Evolutionary conservation across 1,140 invertebrate genomes (phyloP), one percentile per base, ranked within the genome.

Genomic region (Heliconius nattereri): DNA sequence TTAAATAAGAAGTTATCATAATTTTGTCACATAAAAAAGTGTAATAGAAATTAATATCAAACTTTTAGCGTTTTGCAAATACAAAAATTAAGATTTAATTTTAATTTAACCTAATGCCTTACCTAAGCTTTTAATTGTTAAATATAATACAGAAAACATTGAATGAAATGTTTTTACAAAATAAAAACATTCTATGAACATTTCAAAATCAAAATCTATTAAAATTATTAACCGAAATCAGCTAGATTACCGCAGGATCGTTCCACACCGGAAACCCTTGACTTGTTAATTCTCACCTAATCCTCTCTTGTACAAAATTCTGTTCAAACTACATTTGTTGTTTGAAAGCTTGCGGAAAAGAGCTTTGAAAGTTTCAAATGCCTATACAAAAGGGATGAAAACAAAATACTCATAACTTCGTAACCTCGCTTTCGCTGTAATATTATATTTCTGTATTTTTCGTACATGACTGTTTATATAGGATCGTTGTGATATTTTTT

Each of bases 371-470:
- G 60, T 66, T 29, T 29, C 11, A 66, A 66, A 66, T 66, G 23
- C 23, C 60, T 66, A 13, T 29, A 66, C 60, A 66, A 66, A 66
- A 66, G 16, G 60, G 60, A 26, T 66, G 26, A n/a, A 66, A 66
- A 66, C 23, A 66, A 66, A 66, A 66, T 26, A 26, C 26, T 29
- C 60, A 29, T 66, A 66, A 66, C 60, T 66, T 66, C 13, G 60
- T 26, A 66, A 66, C 13, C 26, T 66, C 60, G 60, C 26, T 66
- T 66, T 66, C 23, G 60, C 60, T 66, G 60, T 66, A 66, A 66
- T 66, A 66, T 66, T 16, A 66, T 66, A 66, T 66, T 66, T 66
- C n/a, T 23, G 60, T 66, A 11, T 66, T 13, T 66, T 66, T 5
- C 11, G 60, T 66, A 29, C 26, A 66, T 29, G 9, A 66, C 3